phyloP scores from a whole-genome alignment of 2,888 invertebrate species.

The Drosophila birchii region DNA sequence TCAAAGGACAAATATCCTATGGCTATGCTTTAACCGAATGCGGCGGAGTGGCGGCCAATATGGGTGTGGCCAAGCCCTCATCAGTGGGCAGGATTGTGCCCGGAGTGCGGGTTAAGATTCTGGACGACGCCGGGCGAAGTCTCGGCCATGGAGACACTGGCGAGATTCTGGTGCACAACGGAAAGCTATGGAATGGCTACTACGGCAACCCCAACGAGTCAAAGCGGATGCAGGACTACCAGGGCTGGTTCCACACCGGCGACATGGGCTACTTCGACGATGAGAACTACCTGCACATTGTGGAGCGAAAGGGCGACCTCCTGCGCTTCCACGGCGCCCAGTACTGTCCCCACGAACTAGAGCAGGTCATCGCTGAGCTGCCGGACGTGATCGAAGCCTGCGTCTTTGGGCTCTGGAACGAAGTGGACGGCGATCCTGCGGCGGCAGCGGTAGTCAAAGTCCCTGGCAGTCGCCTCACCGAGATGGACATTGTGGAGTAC shows the following conservation, averaged over 20 bases:
- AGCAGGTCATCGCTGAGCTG: conserved; percentile 78
- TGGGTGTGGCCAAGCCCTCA: conserved; percentile 70
- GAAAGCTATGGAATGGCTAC: conserved; percentile 81
- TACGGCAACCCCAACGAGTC: conserved; percentile 81
- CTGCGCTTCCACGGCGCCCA: conserved; percentile 80
- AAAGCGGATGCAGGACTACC: conserved; percentile 74
- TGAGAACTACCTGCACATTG: conserved; percentile 79
- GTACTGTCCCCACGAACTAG: conserved; percentile 82
- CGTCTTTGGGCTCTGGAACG: conserved; percentile 82
- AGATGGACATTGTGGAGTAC: conserved; percentile 79
- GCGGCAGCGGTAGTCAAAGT: conserved; percentile 80
- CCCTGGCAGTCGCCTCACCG: conserved; percentile 69
- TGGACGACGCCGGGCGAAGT: conserved; percentile 76
- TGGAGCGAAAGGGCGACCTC: conserved; percentile 80
- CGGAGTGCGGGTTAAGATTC: conserved; percentile 76
- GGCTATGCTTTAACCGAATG: conserved; percentile 81
- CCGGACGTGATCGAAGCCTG: conserved; percentile 79
- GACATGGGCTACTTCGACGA: conserved; percentile 84
- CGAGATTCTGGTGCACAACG: conserved; percentile 79
- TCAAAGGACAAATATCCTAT: conserved; percentile 72
- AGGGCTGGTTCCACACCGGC: conserved; percentile 83
- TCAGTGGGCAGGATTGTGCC: conserved; percentile 78
- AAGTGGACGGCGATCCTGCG: conserved; percentile 80
- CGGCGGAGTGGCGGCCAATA: conserved; percentile 74
- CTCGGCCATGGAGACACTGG: conserved; percentile 78